Conservation (phyloP, 35 echinoderm and acorn worm genomes). For the Lytechinus variegatus region DNA sequence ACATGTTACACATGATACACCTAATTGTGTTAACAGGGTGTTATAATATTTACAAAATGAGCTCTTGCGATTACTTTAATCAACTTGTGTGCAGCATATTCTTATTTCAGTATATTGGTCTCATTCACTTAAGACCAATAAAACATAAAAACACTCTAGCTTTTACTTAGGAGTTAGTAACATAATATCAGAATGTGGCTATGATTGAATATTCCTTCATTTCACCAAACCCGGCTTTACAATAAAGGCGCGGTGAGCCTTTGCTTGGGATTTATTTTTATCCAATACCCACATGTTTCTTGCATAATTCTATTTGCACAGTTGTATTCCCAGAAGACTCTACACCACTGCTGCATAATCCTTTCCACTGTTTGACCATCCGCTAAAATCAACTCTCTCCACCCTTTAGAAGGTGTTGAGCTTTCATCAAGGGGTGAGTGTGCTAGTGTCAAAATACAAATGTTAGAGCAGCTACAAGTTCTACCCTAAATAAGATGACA, state of each 20-base stretch:
- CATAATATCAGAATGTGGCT: background rate
- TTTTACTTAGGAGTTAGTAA: background rate
- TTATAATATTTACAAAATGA: no score
- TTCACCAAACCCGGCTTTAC: background rate
- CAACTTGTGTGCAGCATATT: no score
- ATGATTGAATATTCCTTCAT: background rate
- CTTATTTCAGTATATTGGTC: no score
- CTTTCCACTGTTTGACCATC: background rate
- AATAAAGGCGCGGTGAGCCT: background rate
- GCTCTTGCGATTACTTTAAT: no score
- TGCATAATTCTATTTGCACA: constrained; percentile 14
- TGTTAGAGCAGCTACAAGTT: no score
- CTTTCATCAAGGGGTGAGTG: no score
- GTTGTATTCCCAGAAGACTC: background rate
- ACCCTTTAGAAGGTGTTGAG: background rate
- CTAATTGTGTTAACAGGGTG: no score
- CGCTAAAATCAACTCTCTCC: background rate
- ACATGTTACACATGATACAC: no score
- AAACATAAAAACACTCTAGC: background rate
- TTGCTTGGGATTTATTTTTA: background rate
- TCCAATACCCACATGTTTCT: background rate
- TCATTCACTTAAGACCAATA: no score
- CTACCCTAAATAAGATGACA: no score
- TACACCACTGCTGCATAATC: background rate
- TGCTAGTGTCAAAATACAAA: no score